These are phyloP conservation scores for Rhopalosiphum nymphaeae DNA, from an alignment of 2,888 invertebrate genomes.

Conservation along the genomic window DNA sequence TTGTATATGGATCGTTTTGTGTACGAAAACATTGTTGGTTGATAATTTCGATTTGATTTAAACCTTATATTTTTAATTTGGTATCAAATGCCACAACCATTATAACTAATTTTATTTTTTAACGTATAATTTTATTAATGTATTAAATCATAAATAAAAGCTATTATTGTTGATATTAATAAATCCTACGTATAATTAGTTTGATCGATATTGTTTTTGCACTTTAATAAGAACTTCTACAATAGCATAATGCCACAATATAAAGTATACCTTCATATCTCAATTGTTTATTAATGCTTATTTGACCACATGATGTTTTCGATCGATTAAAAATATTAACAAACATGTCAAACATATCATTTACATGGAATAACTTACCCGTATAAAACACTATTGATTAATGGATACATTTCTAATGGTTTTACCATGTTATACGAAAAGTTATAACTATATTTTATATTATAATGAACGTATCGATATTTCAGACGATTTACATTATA, in stretches of 20 bases:
- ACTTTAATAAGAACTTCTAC: background rate
- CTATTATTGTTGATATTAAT: background rate
- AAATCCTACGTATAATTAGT: background rate
- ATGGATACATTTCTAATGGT: slow-evolving; percentile 32
- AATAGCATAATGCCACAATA: background rate
- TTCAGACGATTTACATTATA: slow-evolving; percentile 35
- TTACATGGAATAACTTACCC: slow-evolving; percentile 29
- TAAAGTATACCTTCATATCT: background rate
- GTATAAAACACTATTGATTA: slow-evolving; percentile 30
- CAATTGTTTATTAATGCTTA: background rate
- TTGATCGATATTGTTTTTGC: background rate
- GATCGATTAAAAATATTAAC: slow-evolving; percentile 42
- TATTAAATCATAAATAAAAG: background rate
- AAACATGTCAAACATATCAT: slow-evolving; percentile 30
- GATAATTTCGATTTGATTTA: background rate
- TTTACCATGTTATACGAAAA: slow-evolving; percentile 24
- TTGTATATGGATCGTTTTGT: background rate
- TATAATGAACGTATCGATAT: background rate
- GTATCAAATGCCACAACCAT: background rate
- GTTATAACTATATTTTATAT: background rate
- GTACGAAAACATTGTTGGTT: background rate
- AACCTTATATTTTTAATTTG: background rate
- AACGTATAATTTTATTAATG: background rate
- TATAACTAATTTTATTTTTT: background rate
- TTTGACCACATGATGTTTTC: slow-evolving; percentile 35